phyloP scores from a whole-genome alignment of 2,797 vertebrate genomes.

The Gambusia yucatana region DNA sequence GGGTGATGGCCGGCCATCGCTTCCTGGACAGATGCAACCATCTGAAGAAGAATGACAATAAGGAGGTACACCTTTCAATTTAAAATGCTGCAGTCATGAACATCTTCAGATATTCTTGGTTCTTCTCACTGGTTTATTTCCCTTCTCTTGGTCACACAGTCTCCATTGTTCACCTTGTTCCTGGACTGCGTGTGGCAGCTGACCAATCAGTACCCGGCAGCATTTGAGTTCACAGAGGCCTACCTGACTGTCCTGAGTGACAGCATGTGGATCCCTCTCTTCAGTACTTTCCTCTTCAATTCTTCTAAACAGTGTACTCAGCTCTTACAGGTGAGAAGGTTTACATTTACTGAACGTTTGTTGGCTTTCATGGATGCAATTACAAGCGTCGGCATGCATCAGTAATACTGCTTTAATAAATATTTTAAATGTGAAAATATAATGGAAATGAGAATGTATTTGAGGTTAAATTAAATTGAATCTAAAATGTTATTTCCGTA shows the following conservation, averaged over 20 bases:
- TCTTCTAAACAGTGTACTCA: constrained; percentile 89
- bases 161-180: constrained; percentile 93
- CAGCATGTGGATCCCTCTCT: constrained; percentile 91
- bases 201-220: constrained; percentile 91
- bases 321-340: constrained; percentile 86
- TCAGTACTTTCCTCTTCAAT: constrained; percentile 97
- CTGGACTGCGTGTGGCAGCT: constrained; percentile 98
- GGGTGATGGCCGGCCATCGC: constrained; percentile 96
- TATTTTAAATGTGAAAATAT: neutral
- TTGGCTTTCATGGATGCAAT: neutral
- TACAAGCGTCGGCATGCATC: neutral
- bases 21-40: constrained; percentile 97
- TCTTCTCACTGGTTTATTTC: neutral
- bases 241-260: constrained; percentile 91
- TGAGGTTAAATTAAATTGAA: neutral
- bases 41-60: constrained; percentile 92
- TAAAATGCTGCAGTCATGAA: neutral
- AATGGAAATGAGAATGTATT: neutral
- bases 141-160: constrained; percentile 73
- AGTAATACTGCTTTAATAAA: neutral
- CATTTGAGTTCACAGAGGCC: constrained; percentile 94
- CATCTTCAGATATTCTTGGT: neutral
- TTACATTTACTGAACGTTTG: neutral
- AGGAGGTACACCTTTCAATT: constrained; percentile 82
- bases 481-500: neutral